Evolutionary conservation across 2,797 vertebrate species (phyloP), one percentile per base, ranked within the genome.

Genomic region (Rhinella marina): DNA sequence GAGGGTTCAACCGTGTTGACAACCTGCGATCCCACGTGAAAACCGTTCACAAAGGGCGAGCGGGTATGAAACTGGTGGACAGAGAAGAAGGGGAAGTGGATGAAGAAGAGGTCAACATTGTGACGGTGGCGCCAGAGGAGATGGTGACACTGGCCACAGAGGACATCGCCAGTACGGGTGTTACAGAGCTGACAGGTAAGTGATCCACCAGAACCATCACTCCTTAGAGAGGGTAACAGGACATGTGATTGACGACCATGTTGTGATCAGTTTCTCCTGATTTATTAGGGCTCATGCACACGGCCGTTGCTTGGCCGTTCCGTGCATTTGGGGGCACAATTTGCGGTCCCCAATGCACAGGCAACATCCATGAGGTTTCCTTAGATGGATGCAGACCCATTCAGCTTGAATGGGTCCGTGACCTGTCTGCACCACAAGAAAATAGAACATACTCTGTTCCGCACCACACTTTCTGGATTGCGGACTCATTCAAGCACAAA

Each of bases 1-100:
- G 98, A 0, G 98, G 98, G 1, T 99, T 99, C 92, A 99, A 99
- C 93, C 97, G 98, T 0, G 98, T 99, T 85, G 98, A 99, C 93
- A 99, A 99, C 90, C 95, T 99, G 88, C 97, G 98, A 25, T 99
- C 98, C 12, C 98, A 99, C 0, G 98, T 99, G 68, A 99, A 97
- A 93, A 99, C 98, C 0, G 98, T 99, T 88, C 98, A 99, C 92
- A 98, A 98, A 27, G 98, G 98, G 90, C 97, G 97, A 90, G 98
- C 97, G 0, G 97, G 98, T 87, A 99, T 99, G 96, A 99, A 98
- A 91, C 95, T 97, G 84, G 94, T 98, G 85, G 95, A 98, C 87
- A 68, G 90, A 0, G 1, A 93, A 93, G 89, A 90, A 0, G 86
- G 61, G 23, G 84, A 90, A 13, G 93, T 94, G 72, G 96, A 96